Evolutionary conservation across 2,113 vertebrate genomes (phyloP).

Genomic region (Gavia stellata): DNA sequence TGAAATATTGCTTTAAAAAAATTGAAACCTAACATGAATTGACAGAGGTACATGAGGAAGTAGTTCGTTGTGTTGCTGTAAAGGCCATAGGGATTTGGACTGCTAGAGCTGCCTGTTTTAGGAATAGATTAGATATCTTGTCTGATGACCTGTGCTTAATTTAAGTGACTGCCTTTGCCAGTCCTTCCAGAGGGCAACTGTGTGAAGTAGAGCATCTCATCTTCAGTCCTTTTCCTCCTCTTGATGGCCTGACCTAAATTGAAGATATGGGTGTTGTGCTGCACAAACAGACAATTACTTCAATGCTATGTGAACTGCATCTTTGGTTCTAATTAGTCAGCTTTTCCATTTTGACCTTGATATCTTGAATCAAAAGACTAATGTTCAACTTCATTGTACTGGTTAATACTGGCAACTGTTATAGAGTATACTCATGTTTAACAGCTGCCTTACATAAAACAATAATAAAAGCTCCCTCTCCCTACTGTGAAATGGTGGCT

Average conservation of each 20-base stretch:
- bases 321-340: neutral
- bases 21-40: conserved; percentile 67
- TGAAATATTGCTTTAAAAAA: conserved; percentile 60
- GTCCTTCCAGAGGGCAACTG: conserved; percentile 79
- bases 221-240: conserved; percentile 59
- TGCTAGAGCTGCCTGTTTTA: conserved; percentile 65
- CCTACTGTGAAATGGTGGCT: neutral
- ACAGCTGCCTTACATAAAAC: neutral
- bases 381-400: neutral
- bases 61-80: conserved; percentile 47
- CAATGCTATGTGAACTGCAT: neutral
- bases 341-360: neutral
- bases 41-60: conserved; percentile 79
- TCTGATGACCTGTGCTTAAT: conserved; percentile 86
- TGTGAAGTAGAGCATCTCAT: conserved; percentile 78
- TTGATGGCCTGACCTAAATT: conserved; percentile 82
- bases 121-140: conserved; percentile 70
- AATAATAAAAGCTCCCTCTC: neutral
- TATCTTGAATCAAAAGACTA: neutral
- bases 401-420: neutral
- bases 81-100: conserved; percentile 71
- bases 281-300: conserved; percentile 26
- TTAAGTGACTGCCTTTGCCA: conserved; percentile 83
- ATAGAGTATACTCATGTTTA: neutral
- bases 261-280: conserved; percentile 44